Evolutionary conservation across 2,113 vertebrate species (phyloP).

Genomic region (Labeo catla): DNA sequence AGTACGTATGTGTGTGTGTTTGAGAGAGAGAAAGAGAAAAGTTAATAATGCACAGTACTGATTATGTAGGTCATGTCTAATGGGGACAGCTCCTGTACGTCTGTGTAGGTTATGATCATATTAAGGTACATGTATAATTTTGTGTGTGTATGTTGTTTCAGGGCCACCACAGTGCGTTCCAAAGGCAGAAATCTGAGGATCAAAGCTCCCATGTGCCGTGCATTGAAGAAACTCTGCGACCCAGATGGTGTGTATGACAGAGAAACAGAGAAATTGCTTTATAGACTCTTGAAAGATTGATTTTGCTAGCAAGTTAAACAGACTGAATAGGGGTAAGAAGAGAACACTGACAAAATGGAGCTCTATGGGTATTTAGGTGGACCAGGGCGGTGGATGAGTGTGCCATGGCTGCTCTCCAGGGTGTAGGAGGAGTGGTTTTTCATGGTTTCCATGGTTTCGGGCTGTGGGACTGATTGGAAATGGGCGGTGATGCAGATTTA

Average conservation of each 20-base stretch:
- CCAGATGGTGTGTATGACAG: conserved; percentile 86
- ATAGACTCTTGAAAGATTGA: conserved; percentile 18
- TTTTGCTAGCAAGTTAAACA: background rate
- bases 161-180: conserved; percentile 95
- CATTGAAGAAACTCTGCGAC: conserved; percentile 96
- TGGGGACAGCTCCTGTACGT: background rate
- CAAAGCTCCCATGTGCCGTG: conserved; percentile 97
- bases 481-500: conserved; percentile 53
- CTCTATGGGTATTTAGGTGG: background rate
- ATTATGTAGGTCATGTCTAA: background rate
- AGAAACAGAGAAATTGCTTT: background rate
- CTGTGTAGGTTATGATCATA: background rate
- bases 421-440: conserved; percentile 59
- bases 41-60: background rate
- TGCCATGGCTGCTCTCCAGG: conserved; percentile 33
- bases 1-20: conserved; percentile 48
- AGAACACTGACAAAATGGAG: background rate
- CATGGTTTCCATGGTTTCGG: conserved; percentile 69
- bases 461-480: conserved; percentile 53
- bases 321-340: conserved; percentile 2
- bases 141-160: conserved; percentile 62
- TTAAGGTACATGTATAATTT: background rate
- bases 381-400: background rate
- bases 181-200: conserved; percentile 97
- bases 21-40: background rate